Conservation (phyloP, 1,140 invertebrate genomes). For the Musca domestica region DNA sequence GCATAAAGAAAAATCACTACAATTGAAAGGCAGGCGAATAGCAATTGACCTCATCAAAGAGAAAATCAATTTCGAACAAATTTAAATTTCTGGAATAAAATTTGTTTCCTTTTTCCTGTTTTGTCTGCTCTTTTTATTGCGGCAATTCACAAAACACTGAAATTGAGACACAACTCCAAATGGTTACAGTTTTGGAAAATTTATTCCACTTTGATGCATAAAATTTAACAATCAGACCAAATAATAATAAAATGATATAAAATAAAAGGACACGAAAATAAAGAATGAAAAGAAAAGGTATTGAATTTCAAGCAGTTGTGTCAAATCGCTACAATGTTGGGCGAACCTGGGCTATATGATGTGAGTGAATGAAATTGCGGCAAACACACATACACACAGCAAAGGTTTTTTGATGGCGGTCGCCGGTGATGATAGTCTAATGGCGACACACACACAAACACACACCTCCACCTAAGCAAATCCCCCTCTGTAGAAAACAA, state of each 20-base stretch:
- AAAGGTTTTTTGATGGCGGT: too few relatives aligned
- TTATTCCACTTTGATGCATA: conserved; percentile 23
- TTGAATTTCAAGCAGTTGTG: conserved; percentile 30
- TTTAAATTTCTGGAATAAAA: conserved; percentile 11
- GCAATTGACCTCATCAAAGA: conserved; percentile 18
- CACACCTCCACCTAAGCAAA: too few relatives aligned
- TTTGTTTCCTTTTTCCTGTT: neutral
- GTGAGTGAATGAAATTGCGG: neutral
- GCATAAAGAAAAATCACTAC: neutral
- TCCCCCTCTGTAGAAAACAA: too few relatives aligned
- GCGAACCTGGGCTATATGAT: too few relatives aligned
- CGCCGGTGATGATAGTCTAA: too few relatives aligned
- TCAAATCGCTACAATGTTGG: conserved; percentile 18
- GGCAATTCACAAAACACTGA: too few relatives aligned
- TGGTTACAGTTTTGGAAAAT: too few relatives aligned
- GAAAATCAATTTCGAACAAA: conserved; percentile 20
- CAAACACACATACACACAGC: neutral
- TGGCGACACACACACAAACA: too few relatives aligned
- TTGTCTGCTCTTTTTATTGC: neutral
- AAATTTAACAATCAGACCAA: conserved; percentile 26
- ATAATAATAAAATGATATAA: conserved; percentile 9
- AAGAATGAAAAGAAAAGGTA: conserved; percentile 8
- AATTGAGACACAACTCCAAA: too few relatives aligned
- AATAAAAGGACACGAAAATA: neutral
- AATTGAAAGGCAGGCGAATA: neutral